A percentile compares a stretch with the other conserved stretches of the same genome.
These are phyloP conservation scores for Papilio dardanus DNA, from an alignment of 1,140 invertebrate genomes.

Conservation along the genomic window DNA sequence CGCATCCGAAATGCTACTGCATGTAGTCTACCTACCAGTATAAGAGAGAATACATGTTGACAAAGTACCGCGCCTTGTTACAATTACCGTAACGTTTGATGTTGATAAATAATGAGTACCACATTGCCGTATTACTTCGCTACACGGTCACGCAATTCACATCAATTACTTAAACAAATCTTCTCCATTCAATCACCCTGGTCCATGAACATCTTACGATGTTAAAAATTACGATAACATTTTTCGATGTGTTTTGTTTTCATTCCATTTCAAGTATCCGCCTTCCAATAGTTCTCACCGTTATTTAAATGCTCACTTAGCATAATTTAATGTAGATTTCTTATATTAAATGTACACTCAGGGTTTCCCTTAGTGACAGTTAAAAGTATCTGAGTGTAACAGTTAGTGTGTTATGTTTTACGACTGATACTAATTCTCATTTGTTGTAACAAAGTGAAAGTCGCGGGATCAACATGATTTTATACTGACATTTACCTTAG, in stretches of 20 bases:
- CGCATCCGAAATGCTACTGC: conserved; percentile 7
- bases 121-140: neutral
- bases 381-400: too few relatives aligned
- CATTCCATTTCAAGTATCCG: neutral
- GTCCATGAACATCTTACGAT: neutral
- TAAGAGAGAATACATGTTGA: conserved; percentile 19
- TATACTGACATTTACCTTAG: conserved; percentile 41
- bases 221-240: neutral
- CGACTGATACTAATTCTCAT: conserved; percentile 15
- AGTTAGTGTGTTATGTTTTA: neutral
- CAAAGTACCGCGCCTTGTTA: conserved; percentile 1
- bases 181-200: neutral
- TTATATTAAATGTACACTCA: too few relatives aligned
- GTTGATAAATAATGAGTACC: conserved; percentile 10
- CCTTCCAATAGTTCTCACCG: too few relatives aligned
- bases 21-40: neutral
- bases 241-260: neutral
- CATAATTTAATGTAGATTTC: too few relatives aligned
- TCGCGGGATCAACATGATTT: conserved; percentile 32
- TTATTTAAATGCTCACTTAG: too few relatives aligned
- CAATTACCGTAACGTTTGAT: conserved; percentile 7
- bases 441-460: conserved; percentile 50
- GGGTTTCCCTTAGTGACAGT: too few relatives aligned
- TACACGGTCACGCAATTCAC: neutral
- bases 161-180: neutral